Evolutionary conservation across 2,888 invertebrate species (phyloP).

Genomic region (Encarsia formosa): DNA sequence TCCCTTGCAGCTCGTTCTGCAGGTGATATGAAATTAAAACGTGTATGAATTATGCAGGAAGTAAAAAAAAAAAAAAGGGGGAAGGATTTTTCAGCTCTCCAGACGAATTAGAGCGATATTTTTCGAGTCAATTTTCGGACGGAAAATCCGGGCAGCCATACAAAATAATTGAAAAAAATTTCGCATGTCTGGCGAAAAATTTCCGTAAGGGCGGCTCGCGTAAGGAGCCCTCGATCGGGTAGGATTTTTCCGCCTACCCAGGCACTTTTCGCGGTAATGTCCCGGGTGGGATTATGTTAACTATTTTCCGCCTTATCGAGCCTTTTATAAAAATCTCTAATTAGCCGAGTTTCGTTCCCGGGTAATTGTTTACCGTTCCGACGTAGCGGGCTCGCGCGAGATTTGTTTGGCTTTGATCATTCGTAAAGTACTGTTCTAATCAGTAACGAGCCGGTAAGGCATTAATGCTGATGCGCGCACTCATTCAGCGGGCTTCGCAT

Average conservation of each 20-base stretch:
- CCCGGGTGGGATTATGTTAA: constrained; percentile 28
- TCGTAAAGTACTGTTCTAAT: constrained; percentile 5
- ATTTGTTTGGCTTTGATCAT: constrained; percentile 4
- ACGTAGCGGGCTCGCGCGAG: background rate
- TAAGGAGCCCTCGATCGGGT: too few relatives aligned
- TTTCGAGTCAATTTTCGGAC: constrained; percentile 12
- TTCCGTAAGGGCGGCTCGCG: too few relatives aligned
- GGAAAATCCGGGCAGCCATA: constrained; percentile 6
- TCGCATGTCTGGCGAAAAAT: background rate
- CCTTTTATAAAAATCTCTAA: too few relatives aligned
- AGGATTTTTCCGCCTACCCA: too few relatives aligned
- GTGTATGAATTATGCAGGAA: constrained; percentile 7
- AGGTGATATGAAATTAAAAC: too few relatives aligned
- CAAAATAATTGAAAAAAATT: constrained; percentile 25
- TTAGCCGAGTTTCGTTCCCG: too few relatives aligned
- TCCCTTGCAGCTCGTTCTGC: too few relatives aligned
- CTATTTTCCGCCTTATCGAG: constrained; percentile 19
- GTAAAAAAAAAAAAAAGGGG: constrained; percentile 7
- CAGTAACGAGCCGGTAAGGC: background rate
- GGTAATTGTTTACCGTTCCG: too few relatives aligned
- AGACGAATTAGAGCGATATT: constrained; percentile 17
- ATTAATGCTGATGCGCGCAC: constrained; percentile 9
- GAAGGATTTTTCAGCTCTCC: constrained; percentile 5
- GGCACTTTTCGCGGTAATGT: constrained; percentile 27
- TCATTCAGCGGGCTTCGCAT: constrained; percentile 7